These are phyloP conservation scores for Tipula lateralis DNA, from an alignment of 2,888 invertebrate species.

Conservation along the genomic window DNA sequence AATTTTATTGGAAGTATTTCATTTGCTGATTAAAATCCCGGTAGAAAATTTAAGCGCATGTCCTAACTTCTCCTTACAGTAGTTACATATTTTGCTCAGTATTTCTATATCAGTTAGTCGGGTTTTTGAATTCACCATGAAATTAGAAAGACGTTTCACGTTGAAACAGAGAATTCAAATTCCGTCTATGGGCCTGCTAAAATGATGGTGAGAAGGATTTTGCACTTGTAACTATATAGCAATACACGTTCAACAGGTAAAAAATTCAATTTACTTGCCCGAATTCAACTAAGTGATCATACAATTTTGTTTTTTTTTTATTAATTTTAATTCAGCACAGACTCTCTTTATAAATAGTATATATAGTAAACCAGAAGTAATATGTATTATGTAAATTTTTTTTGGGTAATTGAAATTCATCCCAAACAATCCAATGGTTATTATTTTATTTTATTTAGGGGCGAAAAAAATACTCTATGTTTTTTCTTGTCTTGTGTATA, in stretches of 20 bases:
- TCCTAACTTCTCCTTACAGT: background rate
- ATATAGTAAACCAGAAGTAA: background rate
- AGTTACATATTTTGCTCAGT: background rate
- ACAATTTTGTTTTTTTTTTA: background rate
- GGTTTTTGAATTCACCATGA: background rate
- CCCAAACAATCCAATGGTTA: slow-evolving; percentile 1
- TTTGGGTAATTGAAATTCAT: background rate
- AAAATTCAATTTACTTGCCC: background rate
- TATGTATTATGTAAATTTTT: slow-evolving; percentile 3
- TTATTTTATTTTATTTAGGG: background rate
- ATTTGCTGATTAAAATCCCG: background rate
- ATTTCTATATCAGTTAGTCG: background rate
- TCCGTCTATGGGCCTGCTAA: background rate
- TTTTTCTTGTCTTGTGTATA: background rate
- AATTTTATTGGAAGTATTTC: background rate
- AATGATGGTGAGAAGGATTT: too few relatives aligned
- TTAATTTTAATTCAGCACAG: background rate
- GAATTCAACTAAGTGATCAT: background rate
- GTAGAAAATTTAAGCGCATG: background rate
- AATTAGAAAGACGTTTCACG: background rate
- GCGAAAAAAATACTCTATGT: background rate
- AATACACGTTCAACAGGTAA: background rate
- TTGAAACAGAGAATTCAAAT: background rate
- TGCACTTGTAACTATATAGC: background rate
- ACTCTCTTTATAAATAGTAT: background rate